Evolutionary conservation across 2,888 invertebrate genomes (phyloP), one percentile per base, ranked within the genome.

Genomic region (Cantharis nigra): DNA sequence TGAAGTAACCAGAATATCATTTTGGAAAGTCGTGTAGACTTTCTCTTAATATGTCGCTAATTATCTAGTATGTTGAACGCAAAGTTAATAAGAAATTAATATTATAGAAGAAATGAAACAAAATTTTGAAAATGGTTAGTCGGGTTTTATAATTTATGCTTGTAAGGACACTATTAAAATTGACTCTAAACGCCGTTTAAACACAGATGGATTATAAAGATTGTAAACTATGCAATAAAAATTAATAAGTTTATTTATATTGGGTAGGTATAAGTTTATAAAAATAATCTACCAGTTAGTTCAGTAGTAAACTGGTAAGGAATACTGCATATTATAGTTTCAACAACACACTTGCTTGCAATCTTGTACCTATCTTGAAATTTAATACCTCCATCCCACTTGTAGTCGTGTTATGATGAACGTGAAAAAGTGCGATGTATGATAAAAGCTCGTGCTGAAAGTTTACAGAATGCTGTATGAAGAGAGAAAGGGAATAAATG

Each of bases 401-500:
- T 67, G 65, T 67, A 67, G 23, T n/a, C 23, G 23, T 67, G 65
- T 67, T 67, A 26, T 33, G 18, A 20, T 62, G 71, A 67, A 73
- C 26, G 30, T 49, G 69, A 69, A 73, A 65, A 67, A 73, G 49
- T 67, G 26, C 18, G 28, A 69, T 71, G 20, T 71, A 49, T 72
- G 18, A 49, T 64, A 49, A 72, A 26, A 63, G 62, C 64, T 72
- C 63, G 63, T 72, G 72, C 74, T 71, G 74, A 71, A 73, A 77
- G 77, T 73, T 70, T 64, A 26, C 49, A 70, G 72, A 74, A 71
- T 70, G 76, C 81, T 79, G 80, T 82, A 83, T 83, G 81, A 84
- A 84, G 84, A 77, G 83, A 83, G 84, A 83, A 83, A 83, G 81
- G 83, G 74, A 69, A 78, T 81, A 82, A 84, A 83, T 83, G 84